Base-by-base conservation (phyloP, 2,113 vertebrate genomes). In the Salvelinus fontinalis region DNA sequence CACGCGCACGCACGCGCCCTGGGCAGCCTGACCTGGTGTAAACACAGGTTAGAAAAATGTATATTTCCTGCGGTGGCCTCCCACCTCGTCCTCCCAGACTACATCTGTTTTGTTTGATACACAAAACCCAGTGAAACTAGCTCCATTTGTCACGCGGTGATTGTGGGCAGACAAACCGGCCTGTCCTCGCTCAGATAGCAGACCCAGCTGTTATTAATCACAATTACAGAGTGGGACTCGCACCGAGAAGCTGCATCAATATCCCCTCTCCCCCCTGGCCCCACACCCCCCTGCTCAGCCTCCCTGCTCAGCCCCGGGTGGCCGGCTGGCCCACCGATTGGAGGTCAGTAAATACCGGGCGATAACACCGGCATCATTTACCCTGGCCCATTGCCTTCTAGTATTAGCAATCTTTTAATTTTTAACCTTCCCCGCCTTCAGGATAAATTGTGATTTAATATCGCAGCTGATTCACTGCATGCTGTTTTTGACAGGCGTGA, bases 61-160 rank as follows among this genome's bases (percentile, higher is more conserved):
- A 91, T 91, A 94, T 93, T 97, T 96, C 93, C 90, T 91, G 90
- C 86, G 87, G 79, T 88, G 90, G 85, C 93, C 92, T 91, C 90
- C 93, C 91, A 93, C 95, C 95, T 95, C 92, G 84, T 87, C 94
- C 93, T 94, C 93, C 93, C 93, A 94, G 95, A 96, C 96, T 96
- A 97, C 97, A 98, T 97, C 96, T 97, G 96, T 96, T 97, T 96
- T 95, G 93, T 95, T 94, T 93, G 95, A 96, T 96, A 95, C 94
- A 96, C 94, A 95, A 95, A 96, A 92, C 89, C 92, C 91, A 94
- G 91, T 88, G 94, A 96, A 95, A 97, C 95, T 92, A 95, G 95
- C 95, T 94, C 94, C 95, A 97, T 98, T 97, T 96, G 96, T 99
- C 97, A 98, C 93, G 91, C 87, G 81, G 92, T 97, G 96, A 97